Conservation (phyloP, 2,888 invertebrate genomes). For the Eupithecia exiguata region DNA sequence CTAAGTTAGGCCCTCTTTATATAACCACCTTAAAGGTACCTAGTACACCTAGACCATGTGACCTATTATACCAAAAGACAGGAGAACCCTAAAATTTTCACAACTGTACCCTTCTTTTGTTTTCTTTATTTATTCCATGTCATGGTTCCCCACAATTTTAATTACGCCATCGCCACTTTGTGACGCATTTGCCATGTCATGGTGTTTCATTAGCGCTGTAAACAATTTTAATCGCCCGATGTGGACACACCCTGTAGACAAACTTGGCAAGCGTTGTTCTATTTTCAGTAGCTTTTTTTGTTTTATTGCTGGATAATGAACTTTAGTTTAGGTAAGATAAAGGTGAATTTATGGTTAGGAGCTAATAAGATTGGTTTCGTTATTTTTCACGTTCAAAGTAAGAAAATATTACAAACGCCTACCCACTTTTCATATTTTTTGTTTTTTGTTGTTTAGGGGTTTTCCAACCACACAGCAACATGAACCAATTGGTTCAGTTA, state of each 20-base stretch:
- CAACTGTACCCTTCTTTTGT: background rate
- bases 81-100: background rate
- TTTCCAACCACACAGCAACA: background rate
- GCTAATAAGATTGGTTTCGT: background rate
- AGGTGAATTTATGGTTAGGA: background rate
- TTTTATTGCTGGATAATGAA: background rate
- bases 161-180: constrained; percentile 58
- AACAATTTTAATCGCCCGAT: constrained; percentile 75
- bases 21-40: no score
- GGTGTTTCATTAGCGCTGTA: constrained; percentile 74
- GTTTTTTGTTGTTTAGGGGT: no score
- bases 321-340: background rate
- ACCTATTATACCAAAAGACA: no score
- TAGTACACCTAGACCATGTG: no score
- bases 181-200: constrained; percentile 59
- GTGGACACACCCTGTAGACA: constrained; percentile 61
- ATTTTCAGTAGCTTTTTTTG: constrained; percentile 9
- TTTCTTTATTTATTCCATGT: background rate
- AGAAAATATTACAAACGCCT: background rate
- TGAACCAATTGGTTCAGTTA: background rate
- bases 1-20: no score
- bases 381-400: background rate
- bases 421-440: no score
- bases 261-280: constrained; percentile 31
- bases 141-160: constrained; percentile 58